Conservation (phyloP, 2,113 vertebrate species). For the Leuciscus idus region DNA sequence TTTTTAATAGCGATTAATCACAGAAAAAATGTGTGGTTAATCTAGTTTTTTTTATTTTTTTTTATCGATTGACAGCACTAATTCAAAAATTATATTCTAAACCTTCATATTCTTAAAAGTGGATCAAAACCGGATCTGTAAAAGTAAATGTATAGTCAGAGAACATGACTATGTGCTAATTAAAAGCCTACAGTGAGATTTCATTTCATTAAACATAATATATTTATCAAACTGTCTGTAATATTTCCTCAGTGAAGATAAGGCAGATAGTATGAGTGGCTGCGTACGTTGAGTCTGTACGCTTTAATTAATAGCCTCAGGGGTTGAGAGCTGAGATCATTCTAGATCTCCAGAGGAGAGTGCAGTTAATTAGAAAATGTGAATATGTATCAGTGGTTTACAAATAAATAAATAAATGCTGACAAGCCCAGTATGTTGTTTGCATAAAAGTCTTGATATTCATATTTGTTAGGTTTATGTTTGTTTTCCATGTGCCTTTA, state of each 20-base stretch:
- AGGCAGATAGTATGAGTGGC: not conserved
- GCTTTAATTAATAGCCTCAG: slow-evolving; percentile 47
- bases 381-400: slow-evolving; percentile 3
- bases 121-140: not conserved
- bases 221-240: slow-evolving; percentile 31
- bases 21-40: no score
- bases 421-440: not conserved
- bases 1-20: no score
- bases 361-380: slow-evolving; percentile 42
- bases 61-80: no score
- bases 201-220: slow-evolving; percentile 35
- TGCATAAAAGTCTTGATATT: not conserved
- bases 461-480: not conserved
- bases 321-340: slow-evolving; percentile 28
- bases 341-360: slow-evolving; percentile 3
- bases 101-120: no score
- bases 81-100: no score
- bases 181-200: slow-evolving; percentile 41
- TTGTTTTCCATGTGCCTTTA: no score
- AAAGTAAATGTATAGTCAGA: not conserved
- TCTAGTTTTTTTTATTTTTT: no score
- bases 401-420: not conserved
- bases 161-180: slow-evolving; percentile 3
- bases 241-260: slow-evolving; percentile 34
- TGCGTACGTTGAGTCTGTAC: not conserved